A percentile compares a stretch with the other conserved stretches of the same genome.
Conservation (phyloP, 2,888 invertebrate species). For the Strigamia maritima region DNA sequence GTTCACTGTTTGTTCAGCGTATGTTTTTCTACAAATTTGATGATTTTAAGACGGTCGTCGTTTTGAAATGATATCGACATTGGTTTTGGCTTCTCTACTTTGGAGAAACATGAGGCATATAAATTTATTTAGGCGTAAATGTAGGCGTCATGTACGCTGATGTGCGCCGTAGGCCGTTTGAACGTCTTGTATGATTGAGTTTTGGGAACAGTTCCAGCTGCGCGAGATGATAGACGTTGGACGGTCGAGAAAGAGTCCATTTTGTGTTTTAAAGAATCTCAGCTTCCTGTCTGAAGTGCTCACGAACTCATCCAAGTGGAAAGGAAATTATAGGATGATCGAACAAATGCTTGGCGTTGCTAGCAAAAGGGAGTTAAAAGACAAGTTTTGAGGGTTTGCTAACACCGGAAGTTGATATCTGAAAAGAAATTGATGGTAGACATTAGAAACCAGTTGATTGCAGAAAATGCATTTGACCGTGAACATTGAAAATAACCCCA, state of each 20-base stretch:
- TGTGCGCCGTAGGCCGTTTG: constrained; percentile 16
- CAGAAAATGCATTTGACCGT: not conserved
- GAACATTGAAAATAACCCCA: not conserved
- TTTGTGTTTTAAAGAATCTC: constrained; percentile 34
- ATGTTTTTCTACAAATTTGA: too few relatives aligned
- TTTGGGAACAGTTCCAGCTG: constrained; percentile 28
- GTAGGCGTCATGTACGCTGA: constrained; percentile 1
- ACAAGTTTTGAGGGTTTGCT: constrained; percentile 9
- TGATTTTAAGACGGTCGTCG: not conserved
- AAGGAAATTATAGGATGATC: constrained; percentile 25
- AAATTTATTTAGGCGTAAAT: constrained; percentile 28
- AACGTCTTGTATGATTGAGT: constrained; percentile 28
- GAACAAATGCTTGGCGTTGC: not conserved
- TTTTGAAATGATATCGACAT: not conserved
- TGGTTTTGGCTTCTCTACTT: not conserved
- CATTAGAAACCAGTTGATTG: not conserved
- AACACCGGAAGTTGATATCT: not conserved
- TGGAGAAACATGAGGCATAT: not conserved
- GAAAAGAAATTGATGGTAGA: not conserved
- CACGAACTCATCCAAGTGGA: constrained; percentile 1
- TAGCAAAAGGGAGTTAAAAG: not conserved
- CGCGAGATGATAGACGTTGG: constrained; percentile 15
- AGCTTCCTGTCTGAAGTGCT: constrained; percentile 7
- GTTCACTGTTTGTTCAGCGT: too few relatives aligned
- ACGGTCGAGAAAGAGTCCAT: constrained; percentile 24